Base-by-base conservation (phyloP, 2,797 vertebrate genomes). In the Passerculus sandwichensis region DNA sequence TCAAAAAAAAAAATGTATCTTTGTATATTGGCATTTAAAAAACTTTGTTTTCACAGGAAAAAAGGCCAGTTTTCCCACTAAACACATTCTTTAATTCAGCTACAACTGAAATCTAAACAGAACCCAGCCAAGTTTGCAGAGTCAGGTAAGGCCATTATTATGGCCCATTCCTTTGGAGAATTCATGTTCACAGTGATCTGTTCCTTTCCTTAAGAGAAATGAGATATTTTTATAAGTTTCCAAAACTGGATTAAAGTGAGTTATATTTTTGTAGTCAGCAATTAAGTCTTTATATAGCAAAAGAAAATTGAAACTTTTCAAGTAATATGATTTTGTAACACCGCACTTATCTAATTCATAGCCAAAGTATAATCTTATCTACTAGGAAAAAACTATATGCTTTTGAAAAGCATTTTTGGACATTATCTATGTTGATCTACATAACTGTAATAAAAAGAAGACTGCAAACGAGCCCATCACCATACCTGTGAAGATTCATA, bases 401-500 rank as follows among this genome's bases (percentile, higher is more conserved):
- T 82, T 95, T 59, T 66, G 21, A 76, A 88, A 85, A 94, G 38
- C 23, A 53, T 20, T 61, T 74, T 47, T 70, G 18, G 30, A 36
- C 15, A 53, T 45, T 21, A 62, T 38, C 12, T 36, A 30, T 67
- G 50, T 78, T 59, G 25, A 75, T 26, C 29, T 76, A 69, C 15
- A 51, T 13, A 80, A 80, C 3, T 32, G 17, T 15, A 81, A 91
- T n/a, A 62, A 92, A 91, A 92, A 20, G 1, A 20, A 62, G 40
- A 38, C 23, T 73, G 32, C 20, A 85, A 83, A 67, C n/a, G 45
- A 51, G 10, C 5, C 34, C 74, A 62, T 14, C 70, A 88, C 15
- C 15, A 11, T 98, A 99, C 99, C 99, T 99, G 99, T 72, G 99
- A 98, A 73, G 99, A 99, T 97, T 99, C 99, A 80, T 99, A 99